Evolutionary conservation across 2,797 vertebrate species (phyloP).

Genomic region (Alosa sapidissima): DNA sequence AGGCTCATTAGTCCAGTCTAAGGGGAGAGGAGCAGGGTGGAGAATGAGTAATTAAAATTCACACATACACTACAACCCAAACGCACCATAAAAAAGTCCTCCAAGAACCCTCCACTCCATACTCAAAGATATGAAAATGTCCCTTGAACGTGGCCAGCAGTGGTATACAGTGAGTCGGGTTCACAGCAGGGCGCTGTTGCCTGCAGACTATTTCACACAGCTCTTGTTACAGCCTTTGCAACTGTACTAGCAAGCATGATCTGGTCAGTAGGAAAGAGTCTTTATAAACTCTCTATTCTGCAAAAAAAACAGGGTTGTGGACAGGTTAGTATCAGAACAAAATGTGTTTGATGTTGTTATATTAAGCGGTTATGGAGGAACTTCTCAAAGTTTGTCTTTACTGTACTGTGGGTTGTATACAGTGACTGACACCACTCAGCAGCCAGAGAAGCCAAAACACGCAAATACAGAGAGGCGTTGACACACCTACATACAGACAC

Average conservation of each 20-base stretch:
- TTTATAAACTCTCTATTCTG: too few relatives aligned
- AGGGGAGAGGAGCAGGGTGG: background rate
- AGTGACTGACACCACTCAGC: constrained; percentile 27
- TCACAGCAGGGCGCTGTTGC: background rate
- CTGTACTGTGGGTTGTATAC: constrained; percentile 17
- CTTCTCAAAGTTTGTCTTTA: background rate
- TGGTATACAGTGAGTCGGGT: background rate
- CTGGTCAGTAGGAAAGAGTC: too few relatives aligned
- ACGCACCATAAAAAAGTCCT: background rate
- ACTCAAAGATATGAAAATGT: background rate
- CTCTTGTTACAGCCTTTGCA: too few relatives aligned
- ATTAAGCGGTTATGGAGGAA: too few relatives aligned
- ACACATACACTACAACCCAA: background rate
- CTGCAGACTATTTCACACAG: background rate
- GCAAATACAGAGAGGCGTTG: background rate
- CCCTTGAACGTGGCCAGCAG: background rate
- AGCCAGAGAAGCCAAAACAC: constrained; percentile 32
- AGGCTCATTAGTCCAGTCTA: background rate
- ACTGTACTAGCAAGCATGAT: too few relatives aligned
- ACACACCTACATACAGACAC: background rate
- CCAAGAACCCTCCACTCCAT: background rate
- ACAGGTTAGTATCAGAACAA: too few relatives aligned
- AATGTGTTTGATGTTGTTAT: background rate
- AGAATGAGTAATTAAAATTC: background rate
- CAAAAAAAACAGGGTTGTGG: too few relatives aligned